phyloP scores from a whole-genome alignment of 2,888 invertebrate species.

The Adelognathus sp. region DNA sequence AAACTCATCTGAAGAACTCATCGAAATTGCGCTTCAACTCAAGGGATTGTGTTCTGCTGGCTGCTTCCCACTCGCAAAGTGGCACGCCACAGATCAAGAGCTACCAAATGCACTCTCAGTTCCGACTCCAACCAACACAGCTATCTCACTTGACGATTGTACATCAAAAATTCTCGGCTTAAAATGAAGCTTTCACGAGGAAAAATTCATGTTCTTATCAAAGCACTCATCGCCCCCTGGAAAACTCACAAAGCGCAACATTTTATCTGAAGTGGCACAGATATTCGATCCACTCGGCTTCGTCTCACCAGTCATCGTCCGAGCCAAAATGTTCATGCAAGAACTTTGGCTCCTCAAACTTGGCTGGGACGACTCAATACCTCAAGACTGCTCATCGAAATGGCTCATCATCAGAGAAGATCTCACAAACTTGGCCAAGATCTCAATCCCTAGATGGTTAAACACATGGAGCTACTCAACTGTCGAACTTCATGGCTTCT shows the following conservation, averaged over 20 bases:
- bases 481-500: slow-evolving; percentile 28
- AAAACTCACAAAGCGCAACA: slow-evolving; percentile 24
- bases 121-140: no score
- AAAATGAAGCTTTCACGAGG: slow-evolving; percentile 5
- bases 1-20: slow-evolving; percentile 20
- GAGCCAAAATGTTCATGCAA: slow-evolving; percentile 52
- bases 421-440: background rate
- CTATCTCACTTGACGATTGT: slow-evolving; percentile 36
- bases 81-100: slow-evolving; percentile 10
- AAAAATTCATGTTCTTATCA: slow-evolving; percentile 22
- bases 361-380: slow-evolving; percentile 44
- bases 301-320: slow-evolving; percentile 37
- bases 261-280: slow-evolving; percentile 42
- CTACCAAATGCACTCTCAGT: background rate
- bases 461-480: background rate
- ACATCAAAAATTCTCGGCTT: slow-evolving; percentile 50
- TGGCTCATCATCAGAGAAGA: background rate
- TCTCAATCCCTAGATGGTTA: slow-evolving; percentile 48
- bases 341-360: slow-evolving; percentile 45
- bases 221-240: no score
- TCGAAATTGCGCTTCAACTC: slow-evolving; percentile 19
- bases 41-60: slow-evolving; percentile 29
- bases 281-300: slow-evolving; percentile 53
- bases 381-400: background rate
- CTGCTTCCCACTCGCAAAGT: slow-evolving; percentile 47